A percentile compares a stretch with the other conserved stretches of the same genome.
Conservation (phyloP, 92 coral and sea anemone genomes). For the Umimayanthus chanpuru region DNA sequence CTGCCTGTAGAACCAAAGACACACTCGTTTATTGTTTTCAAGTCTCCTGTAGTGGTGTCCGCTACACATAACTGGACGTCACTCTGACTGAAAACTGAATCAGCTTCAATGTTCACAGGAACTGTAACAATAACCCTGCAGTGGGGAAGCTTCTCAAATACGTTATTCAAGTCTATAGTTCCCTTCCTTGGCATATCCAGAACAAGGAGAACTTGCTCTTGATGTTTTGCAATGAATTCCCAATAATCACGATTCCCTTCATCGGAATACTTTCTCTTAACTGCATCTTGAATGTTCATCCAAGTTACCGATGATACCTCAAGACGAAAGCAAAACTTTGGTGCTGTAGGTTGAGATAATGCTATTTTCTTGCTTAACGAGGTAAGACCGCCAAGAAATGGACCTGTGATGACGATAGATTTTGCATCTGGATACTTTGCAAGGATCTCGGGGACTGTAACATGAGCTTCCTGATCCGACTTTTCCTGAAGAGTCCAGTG, state of each 20-base stretch:
- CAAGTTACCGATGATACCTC: constrained; percentile 8
- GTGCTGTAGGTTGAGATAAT: background rate
- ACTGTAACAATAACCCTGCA: constrained; percentile 20
- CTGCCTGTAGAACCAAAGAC: background rate
- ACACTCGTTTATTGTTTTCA: background rate
- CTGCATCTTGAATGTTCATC: constrained; percentile 1
- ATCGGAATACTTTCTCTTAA: constrained; percentile 4
- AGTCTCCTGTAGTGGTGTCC: constrained; percentile 3
- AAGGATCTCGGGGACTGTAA: constrained; percentile 8
- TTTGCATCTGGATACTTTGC: constrained; percentile 1
- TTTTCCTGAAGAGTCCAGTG: constrained; percentile 21
- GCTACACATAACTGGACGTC: constrained; percentile 12
- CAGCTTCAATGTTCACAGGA: constrained; percentile 11
- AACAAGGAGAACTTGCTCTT: constrained; percentile 16
- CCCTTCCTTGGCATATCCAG: constrained; percentile 41
- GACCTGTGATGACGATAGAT: constrained; percentile 25
- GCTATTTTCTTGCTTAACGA: constrained; percentile 17
- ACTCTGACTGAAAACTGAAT: constrained; percentile 10
- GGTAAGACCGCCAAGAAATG: constrained; percentile 9
- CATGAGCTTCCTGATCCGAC: background rate
- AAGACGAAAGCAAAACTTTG: constrained; percentile 18
- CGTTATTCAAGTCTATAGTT: background rate
- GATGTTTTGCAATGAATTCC: background rate
- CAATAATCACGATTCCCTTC: background rate
- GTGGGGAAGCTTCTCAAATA: constrained; percentile 3